Evolutionary conservation across 2,888 invertebrate species (phyloP), one percentile per base, ranked within the genome.

Genomic region (Trachelus stipa): DNA sequence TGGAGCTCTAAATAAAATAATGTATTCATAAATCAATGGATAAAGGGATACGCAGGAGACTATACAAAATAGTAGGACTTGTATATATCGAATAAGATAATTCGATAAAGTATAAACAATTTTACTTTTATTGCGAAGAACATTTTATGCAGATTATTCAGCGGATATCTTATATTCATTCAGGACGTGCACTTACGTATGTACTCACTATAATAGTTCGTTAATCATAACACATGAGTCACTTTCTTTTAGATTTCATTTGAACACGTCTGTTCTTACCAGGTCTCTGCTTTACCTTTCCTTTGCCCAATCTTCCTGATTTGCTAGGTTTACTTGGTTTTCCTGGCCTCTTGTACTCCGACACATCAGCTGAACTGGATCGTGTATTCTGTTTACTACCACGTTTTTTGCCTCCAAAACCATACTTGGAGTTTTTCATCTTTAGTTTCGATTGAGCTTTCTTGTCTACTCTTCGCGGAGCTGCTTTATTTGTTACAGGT

Each of bases 381-480:
- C 94, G 95, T 0, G 97, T 97, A 88, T 99, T 99, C 73, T 94
- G 92, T 91, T 99, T 99, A 0, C 94, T 93, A 0, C 98, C 96
- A 88, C 96, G 96, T 92, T 99, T 99, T 90, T 97, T 98, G 0
- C 99, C 99, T 56, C 99, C 99, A 92, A 96, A 98, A 0, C 99
- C 99, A 92, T 96, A 99, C 90, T 97, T 98, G 79, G 95, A 93
- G 89, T 98, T 95, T 89, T 97, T 97, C 87, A 93, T 92, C 81
- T 94, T 93, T 82, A 96, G 93, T 90, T 93, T 95, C 12, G 92
- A 92, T 1, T 91, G 87, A 2, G 85, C 82, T 79, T 89, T 91
- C 86, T 91, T 81, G 68, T 84, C 79, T 4, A 78, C 30, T 0
- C n/a, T 15, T 31, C 78, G 85, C n/a, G 76, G 78, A 34, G 76